Conservation (phyloP, 2,888 invertebrate genomes). For the Imbricaverruca yamaguchii region DNA sequence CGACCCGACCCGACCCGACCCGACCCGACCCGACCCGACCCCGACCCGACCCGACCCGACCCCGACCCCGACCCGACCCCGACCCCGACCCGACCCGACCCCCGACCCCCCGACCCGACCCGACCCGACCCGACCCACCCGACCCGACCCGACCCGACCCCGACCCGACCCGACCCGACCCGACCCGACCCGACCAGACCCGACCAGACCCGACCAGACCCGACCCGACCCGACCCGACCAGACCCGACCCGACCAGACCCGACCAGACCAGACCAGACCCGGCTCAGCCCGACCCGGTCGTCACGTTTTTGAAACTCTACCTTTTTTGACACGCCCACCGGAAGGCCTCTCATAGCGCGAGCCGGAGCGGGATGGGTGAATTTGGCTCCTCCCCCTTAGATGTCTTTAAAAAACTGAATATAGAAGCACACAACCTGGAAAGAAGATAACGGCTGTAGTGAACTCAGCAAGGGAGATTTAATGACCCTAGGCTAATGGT, state of each 20-base stretch:
- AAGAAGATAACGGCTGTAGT: too few relatives aligned
- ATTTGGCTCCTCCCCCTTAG: too few relatives aligned
- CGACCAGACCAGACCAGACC: not conserved
- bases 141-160: constrained; percentile 21
- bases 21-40: constrained; percentile 22
- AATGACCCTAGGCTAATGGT: too few relatives aligned
- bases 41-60: constrained; percentile 20
- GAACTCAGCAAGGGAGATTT: too few relatives aligned
- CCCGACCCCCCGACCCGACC: constrained; percentile 10
- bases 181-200: constrained; percentile 18
- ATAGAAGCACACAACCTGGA: too few relatives aligned
- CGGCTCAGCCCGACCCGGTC: not conserved
- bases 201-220: constrained; percentile 16
- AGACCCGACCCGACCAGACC: constrained; percentile 6
- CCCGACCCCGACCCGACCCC: constrained; percentile 10
- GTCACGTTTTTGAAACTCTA: too few relatives aligned
- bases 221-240: constrained; percentile 17
- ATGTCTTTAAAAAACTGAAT: too few relatives aligned
- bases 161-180: constrained; percentile 16
- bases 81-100: not conserved
- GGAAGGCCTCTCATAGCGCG: too few relatives aligned
- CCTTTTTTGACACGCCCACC: too few relatives aligned
- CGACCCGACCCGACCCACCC: constrained; percentile 22
- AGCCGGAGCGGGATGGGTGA: too few relatives aligned
- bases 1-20: constrained; percentile 20